Base-by-base conservation (phyloP, 64 coral and sea anemone genomes). In the Dendronephthya gigantea region DNA sequence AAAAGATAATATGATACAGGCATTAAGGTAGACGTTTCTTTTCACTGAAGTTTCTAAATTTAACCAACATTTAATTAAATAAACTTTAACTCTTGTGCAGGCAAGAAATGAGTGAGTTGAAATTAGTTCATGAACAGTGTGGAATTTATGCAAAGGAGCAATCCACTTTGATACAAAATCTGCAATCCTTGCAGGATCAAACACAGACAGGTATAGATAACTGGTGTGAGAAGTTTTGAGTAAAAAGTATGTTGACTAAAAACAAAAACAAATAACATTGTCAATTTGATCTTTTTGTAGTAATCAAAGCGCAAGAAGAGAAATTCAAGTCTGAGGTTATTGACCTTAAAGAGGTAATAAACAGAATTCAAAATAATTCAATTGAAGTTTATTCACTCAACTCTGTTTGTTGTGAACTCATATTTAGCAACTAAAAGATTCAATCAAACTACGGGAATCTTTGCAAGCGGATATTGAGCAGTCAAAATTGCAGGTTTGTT, bases 311-410 rank as follows among this genome's bases (percentile, higher is more conserved):
- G 11, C 72, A 79, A 79, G 72, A 79, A 79, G 72, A 79, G 17
- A 79, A 79, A 39, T 35, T 79, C 22, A 79, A 79, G 72, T 79
- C 72, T 19, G 4, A 79, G 17, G 17, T 79, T 15, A 39, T 79
- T 34, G 31, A 36, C 36, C 29, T 79, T 16, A 79, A 79, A 79
- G 72, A 79, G 72, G 72, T 79, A 79, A 79, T 79, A 62, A 4
- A 11, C 55, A 62, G 25, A 27, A 7, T 62, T 62, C 25, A 62
- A 52, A 16, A 22, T 52, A 12, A 22, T 52, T 16, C 8, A 16
- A 8, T 52, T 52, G 13, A 12, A n/a, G n/a, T n/a, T n/a, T n/a
- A n/a, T n/a, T n/a, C n/a, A n/a, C n/a, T n/a, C n/a, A n/a, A n/a
- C 25, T 27, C 1, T 62, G 25, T 62, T 27, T 62, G n/a, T n/a